Base-by-base conservation (phyloP, 2,113 vertebrate genomes). In the Jaculus jaculus region DNA sequence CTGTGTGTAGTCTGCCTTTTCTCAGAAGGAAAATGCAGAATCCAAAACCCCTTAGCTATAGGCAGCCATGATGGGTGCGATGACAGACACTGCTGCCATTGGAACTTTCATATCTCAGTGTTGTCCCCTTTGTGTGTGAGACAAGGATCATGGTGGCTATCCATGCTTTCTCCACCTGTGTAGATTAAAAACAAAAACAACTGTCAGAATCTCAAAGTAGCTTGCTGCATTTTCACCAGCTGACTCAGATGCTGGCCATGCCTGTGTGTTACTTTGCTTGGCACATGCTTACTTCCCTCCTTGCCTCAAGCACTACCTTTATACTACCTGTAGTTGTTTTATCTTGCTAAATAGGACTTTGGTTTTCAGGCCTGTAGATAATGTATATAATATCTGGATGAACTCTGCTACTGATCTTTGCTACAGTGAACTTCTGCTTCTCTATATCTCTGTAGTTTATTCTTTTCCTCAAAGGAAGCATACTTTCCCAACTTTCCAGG, bases 401-500 rank as follows among this genome's bases (percentile, higher is more conserved):
- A 9, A 54, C 18, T 18, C 23, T 60, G 11, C 42, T 47, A 1
- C 9, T 4, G 34, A 47, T 24, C 1, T 18, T 9, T 18, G 26
- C 47, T 16, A 8, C 16, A 3, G 1, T 28, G n/a, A 4, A 21
- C 66, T 1, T 26, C n/a, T 58, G 58, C 32, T 1, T 5, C 3
- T 34, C 13, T 0, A 0, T 11, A 0, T 72, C 78, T 30, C 21
- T 12, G 17, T 61, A 5, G 7, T 71, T 13, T 0, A 5, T 54
- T 34, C 24, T 23, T 65, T 28, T 74, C 54, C 32, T 74, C 54
- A 10, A 2, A n/a, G 10, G 1, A 16, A 82, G 58, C 20, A 3
- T 0, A 0, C 47, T 84, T 78, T 26, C 3, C 39, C 42, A 18
- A 0, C 0, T 1, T n/a, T 63, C 26, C 8, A 30, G 1, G 0